phyloP scores from a whole-genome alignment of 2,888 invertebrate genomes.

The Scrobipalpa atriplicella region DNA sequence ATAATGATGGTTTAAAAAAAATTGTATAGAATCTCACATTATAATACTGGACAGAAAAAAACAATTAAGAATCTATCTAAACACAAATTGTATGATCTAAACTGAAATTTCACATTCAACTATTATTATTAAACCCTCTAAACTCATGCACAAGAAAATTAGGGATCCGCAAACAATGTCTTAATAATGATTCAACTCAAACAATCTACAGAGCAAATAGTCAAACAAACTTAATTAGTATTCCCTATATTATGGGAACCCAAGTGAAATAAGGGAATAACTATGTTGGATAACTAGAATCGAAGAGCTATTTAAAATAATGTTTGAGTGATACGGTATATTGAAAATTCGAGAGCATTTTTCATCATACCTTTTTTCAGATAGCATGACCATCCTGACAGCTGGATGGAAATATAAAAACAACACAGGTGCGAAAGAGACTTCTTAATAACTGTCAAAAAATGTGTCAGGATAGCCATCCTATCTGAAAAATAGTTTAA shows the following conservation, averaged over 20 bases:
- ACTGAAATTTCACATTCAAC: background rate
- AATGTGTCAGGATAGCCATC: too few relatives aligned
- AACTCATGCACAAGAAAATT: conserved; percentile 18
- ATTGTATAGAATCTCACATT: too few relatives aligned
- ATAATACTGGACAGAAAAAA: too few relatives aligned
- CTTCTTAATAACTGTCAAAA: too few relatives aligned
- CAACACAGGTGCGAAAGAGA: too few relatives aligned
- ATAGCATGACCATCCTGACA: too few relatives aligned
- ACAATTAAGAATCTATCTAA: too few relatives aligned
- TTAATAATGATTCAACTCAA: conserved; percentile 71
- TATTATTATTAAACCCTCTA: background rate
- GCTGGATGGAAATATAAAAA: too few relatives aligned
- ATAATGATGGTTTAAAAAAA: too few relatives aligned
- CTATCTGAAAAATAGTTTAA: too few relatives aligned
- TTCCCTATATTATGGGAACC: conserved; percentile 52
- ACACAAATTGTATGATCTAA: too few relatives aligned
- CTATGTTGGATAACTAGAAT: conserved; percentile 69
- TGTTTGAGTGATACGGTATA: conserved; percentile 67
- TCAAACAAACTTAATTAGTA: conserved; percentile 76
- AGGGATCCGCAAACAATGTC: conserved; percentile 54
- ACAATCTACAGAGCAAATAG: conserved; percentile 76
- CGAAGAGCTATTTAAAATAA: conserved; percentile 77
- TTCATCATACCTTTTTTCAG: too few relatives aligned
- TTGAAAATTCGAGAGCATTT: conserved; percentile 38
- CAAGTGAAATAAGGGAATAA: conserved; percentile 66